A percentile compares a stretch with the other conserved stretches of the same genome.
Conservation (phyloP, 1,140 invertebrate species). For the Neoseiulus cucumeris region DNA sequence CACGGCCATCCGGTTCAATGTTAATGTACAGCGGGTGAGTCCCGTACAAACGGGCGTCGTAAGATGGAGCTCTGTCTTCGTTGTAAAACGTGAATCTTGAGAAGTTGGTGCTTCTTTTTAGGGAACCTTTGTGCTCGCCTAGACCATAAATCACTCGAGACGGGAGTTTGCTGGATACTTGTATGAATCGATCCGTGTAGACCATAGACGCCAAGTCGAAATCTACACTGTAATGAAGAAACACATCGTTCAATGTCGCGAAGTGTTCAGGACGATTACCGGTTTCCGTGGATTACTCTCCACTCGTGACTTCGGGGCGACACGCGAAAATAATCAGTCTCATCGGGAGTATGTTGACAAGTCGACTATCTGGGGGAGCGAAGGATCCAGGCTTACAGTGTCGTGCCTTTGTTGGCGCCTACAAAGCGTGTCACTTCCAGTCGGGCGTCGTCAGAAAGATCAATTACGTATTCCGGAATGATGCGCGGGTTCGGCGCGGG, state of each 20-base stretch:
- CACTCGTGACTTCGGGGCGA: neutral
- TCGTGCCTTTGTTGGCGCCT: neutral
- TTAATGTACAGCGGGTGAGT: slow-evolving; percentile 1
- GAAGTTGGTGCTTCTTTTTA: slow-evolving; percentile 16
- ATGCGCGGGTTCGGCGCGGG: neutral
- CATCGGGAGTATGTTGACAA: neutral
- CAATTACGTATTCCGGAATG: neutral
- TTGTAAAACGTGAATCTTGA: slow-evolving; percentile 19
- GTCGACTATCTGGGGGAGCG: too few relatives aligned
- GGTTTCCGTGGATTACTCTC: neutral
- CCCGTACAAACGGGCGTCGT: neutral
- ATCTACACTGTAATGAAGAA: neutral
- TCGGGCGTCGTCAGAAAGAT: neutral
- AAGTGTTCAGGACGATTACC: too few relatives aligned
- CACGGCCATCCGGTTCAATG: neutral
- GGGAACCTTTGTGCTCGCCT: slow-evolving; percentile 26
- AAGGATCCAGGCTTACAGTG: neutral
- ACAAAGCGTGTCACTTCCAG: neutral
- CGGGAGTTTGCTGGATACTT: slow-evolving; percentile 30
- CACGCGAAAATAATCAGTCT: neutral
- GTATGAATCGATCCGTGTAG: slow-evolving; percentile 34
- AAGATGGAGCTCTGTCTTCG: slow-evolving; percentile 14
- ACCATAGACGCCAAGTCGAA: slow-evolving; percentile 23
- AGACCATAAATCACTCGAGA: slow-evolving; percentile 32
- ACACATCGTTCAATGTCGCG: too few relatives aligned